These are phyloP conservation scores for Megalops cyprinoides DNA, from an alignment of 2,797 vertebrate species.

Conservation along the genomic window DNA sequence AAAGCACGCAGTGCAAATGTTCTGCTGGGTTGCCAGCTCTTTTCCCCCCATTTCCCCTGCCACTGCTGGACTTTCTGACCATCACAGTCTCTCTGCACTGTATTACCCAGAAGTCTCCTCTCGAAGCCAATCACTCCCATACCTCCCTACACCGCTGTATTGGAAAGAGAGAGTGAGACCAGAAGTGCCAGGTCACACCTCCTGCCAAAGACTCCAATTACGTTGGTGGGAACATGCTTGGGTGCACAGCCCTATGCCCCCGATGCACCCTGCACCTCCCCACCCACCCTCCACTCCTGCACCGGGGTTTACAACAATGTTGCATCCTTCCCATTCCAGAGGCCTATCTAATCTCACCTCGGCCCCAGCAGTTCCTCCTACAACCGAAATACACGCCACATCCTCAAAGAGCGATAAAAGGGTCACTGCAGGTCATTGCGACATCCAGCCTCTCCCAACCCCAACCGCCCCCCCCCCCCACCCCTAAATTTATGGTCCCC, in stretches of 20 bases:
- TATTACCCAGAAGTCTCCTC: not conserved
- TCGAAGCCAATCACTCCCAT: not conserved
- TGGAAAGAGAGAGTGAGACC: too few relatives aligned
- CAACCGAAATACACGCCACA: not conserved
- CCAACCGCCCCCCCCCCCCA: too few relatives aligned
- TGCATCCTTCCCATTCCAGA: not conserved
- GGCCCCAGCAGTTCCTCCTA: not conserved
- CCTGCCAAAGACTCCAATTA: not conserved
- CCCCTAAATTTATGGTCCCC: not conserved
- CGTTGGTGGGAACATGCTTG: not conserved
- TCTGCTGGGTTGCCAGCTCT: too few relatives aligned
- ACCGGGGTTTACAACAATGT: not conserved
- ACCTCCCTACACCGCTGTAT: not conserved
- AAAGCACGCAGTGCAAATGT: too few relatives aligned
- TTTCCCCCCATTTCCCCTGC: too few relatives aligned
- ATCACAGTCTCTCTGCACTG: too few relatives aligned
- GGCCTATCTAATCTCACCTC: constrained; percentile 12
- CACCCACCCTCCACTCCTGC: not conserved
- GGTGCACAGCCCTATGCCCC: too few relatives aligned
- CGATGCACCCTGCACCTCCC: not conserved
- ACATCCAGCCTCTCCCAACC: not conserved
- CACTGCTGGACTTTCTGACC: not conserved
- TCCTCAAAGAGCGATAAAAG: constrained; percentile 15
- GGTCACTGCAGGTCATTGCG: constrained; percentile 3
- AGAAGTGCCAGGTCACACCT: not conserved